phyloP scores from a whole-genome alignment of 64 coral and sea anemone genomes.

The Orbicella faveolata region DNA sequence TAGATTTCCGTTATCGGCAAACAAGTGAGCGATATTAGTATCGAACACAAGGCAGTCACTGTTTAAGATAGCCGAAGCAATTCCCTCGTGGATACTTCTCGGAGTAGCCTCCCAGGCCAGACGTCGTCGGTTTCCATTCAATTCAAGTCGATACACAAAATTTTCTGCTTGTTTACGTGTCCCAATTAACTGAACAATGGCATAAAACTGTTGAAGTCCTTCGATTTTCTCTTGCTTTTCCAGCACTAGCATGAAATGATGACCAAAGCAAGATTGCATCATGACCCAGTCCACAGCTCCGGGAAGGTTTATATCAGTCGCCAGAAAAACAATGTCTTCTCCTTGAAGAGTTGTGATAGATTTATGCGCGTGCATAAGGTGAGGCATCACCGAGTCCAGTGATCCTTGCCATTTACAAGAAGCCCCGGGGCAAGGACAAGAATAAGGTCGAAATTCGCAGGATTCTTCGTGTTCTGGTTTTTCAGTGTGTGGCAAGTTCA shows the following conservation, averaged over 20 bases:
- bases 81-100: conserved; percentile 97
- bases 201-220: conserved; percentile 97
- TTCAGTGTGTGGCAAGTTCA: conserved; percentile 82
- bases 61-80: conserved; percentile 95
- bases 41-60: conserved; percentile 98
- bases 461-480: conserved; percentile 98
- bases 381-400: conserved; percentile 97
- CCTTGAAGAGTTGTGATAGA: conserved; percentile 99
- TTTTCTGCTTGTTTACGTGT: conserved; percentile 98
- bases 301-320: conserved; percentile 97
- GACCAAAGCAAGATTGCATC: conserved; percentile 99
- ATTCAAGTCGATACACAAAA: conserved; percentile 96
- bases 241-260: conserved; percentile 97
- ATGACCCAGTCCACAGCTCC: conserved; percentile 99
- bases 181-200: conserved; percentile 98
- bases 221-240: conserved; percentile 99
- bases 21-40: conserved; percentile 98
- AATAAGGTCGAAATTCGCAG: conserved; percentile 97
- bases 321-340: conserved; percentile 99
- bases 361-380: conserved; percentile 98
- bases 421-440: conserved; percentile 96
- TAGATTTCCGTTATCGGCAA: conserved; percentile 99
- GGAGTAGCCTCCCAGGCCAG: conserved; percentile 98
- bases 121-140: conserved; percentile 91
- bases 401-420: conserved; percentile 99